Percentiles rank a stretch among this genome's conserved stretches.
Conservation (phyloP, 2,888 invertebrate species). For the Spicauda simplicius region DNA sequence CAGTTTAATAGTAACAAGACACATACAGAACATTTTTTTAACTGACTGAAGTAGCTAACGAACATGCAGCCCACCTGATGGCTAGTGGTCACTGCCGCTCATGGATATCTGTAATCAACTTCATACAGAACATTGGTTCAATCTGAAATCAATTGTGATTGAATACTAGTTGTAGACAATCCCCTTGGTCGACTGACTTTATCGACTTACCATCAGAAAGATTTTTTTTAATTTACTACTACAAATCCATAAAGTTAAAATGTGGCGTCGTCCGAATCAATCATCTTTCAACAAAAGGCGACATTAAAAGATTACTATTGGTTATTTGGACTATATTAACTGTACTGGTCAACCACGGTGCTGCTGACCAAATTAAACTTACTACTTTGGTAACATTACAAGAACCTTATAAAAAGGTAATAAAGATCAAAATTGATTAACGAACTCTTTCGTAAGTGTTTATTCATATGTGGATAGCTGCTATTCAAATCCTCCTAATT, state of each 20-base stretch:
- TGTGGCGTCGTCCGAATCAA: conserved; percentile 43
- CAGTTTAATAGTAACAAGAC: too few relatives aligned
- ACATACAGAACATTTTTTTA: too few relatives aligned
- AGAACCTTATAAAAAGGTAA: conserved; percentile 5
- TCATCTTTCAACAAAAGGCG: conserved; percentile 65
- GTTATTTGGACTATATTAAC: conserved; percentile 72
- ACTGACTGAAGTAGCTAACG: too few relatives aligned
- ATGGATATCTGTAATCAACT: too few relatives aligned
- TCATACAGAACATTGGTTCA: too few relatives aligned
- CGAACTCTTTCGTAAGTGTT: conserved; percentile 2
- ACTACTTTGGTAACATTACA: not conserved
- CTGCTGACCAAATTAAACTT: conserved; percentile 38
- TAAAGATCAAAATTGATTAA: conserved; percentile 32
- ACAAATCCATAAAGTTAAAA: not conserved
- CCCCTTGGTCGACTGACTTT: too few relatives aligned
- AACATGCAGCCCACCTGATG: too few relatives aligned
- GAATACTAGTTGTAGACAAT: too few relatives aligned
- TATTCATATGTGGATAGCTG: conserved; percentile 27
- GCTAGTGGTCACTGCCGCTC: too few relatives aligned
- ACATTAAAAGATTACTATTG: conserved; percentile 78
- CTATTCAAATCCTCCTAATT: conserved; percentile 76
- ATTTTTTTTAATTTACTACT: too few relatives aligned
- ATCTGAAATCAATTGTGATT: too few relatives aligned
- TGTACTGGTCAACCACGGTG: conserved; percentile 57
- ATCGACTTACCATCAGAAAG: too few relatives aligned